Conservation (phyloP, 2,797 vertebrate genomes). For the Micropoecilia bifurca region DNA sequence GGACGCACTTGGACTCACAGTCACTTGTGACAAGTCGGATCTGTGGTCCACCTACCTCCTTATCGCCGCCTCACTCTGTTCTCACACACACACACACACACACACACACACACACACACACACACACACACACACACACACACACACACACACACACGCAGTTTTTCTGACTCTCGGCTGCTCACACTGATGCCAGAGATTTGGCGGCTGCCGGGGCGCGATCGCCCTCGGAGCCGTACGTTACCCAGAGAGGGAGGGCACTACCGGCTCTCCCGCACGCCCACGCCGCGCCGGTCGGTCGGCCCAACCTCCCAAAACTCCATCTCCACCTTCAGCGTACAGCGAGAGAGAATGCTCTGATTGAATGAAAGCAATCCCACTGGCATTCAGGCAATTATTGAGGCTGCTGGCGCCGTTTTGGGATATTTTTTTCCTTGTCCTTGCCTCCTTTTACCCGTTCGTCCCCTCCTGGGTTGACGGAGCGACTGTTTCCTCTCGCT, state of each 20-base stretch:
- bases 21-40: conserved; percentile 76
- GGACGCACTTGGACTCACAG: conserved; percentile 64
- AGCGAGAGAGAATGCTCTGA: conserved; percentile 68
- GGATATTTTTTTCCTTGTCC: conserved; percentile 35
- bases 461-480: conserved; percentile 44
- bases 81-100: conserved; percentile 6
- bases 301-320: conserved; percentile 2
- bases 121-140: not conserved
- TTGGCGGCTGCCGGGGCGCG: conserved; percentile 53
- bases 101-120: conserved; percentile 1
- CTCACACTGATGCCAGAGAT: conserved; percentile 63
- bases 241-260: conserved; percentile 48
- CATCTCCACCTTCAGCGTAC: conserved; percentile 52
- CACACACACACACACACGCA: too few species aligned
- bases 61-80: conserved; percentile 61
- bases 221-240: conserved; percentile 55
- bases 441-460: conserved; percentile 35
- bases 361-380: conserved; percentile 78
- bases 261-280: conserved; percentile 53
- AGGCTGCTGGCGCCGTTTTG: conserved; percentile 73
- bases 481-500: conserved; percentile 50
- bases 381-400: conserved; percentile 79
- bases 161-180: conserved; percentile 13
- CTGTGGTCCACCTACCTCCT: conserved; percentile 74
- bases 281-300: conserved; percentile 42